Evolutionary conservation across 1,140 invertebrate genomes (phyloP), one percentile per base, ranked within the genome.

Genomic region (Homalodisca vitripennis): DNA sequence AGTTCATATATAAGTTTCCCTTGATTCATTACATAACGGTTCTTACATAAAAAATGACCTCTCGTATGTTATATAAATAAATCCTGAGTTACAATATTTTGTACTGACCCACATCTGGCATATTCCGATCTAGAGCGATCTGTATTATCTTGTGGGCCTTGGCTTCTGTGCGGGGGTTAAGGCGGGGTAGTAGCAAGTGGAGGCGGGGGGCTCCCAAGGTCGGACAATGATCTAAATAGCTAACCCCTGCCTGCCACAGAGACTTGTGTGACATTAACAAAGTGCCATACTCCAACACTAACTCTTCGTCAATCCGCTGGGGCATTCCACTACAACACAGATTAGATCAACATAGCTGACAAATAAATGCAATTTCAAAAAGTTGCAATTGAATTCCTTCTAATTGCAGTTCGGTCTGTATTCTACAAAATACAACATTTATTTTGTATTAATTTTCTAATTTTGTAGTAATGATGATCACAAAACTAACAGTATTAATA

Each of bases 201-300:
- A 95, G 83, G 53, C 90, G 82, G n/a, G 83, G 80, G 47, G 55
- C 73, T 29, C 90, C 92, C 79, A 88, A 85, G 2, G 80, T 80
- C 0, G 87, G 84, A 79, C 92, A 93, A 62, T 90, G 82, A 74
- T 93, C 90, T 22, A 98, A 81, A 79, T 98, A 98, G 73, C 88
- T 90, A n/a, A 95, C 84, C 1, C 92, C 94, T 73, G 93, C 86
- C 74, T 93, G 88, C 95, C 95, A 98, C 2, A 98, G 82, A 32
- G 92, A 93, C 70, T 86, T 81, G 77, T 95, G 90, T 55, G 89
- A 86, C 86, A 94, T 90, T 30, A 98, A 78, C 34, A 88, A 83
- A 3, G 86, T 86, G 0, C 93, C 95, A 81, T 97, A 98, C 72
- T 98, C 93, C 32, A 94, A 80, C 46, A 98, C 77, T 3, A 98